Percentiles rank a stretch among this genome's conserved stretches.
These are phyloP conservation scores for Sceloporus undulatus DNA, from an alignment of 2,113 vertebrate genomes.

Conservation along the genomic window DNA sequence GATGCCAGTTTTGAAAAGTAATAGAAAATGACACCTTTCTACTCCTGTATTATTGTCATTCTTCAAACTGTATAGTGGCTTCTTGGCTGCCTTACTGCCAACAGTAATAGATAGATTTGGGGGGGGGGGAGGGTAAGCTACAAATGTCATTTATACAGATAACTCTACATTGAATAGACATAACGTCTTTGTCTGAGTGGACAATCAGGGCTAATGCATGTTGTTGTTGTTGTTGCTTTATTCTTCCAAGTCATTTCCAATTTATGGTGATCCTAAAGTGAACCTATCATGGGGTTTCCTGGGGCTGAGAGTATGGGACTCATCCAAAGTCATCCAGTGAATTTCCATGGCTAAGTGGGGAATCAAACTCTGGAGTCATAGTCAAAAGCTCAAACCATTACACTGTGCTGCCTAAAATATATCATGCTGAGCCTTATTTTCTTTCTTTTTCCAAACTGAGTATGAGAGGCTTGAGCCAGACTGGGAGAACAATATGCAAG, in stretches of 20 bases:
- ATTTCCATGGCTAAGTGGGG: too few relatives aligned
- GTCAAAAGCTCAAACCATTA: too few relatives aligned
- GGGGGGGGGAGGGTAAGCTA: not conserved
- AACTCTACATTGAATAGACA: not conserved
- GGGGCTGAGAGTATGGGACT: too few relatives aligned
- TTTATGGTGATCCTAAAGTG: too few relatives aligned
- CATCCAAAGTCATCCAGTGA: too few relatives aligned
- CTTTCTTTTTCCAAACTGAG: not conserved
- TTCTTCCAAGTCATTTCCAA: too few relatives aligned
- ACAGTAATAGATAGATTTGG: not conserved
- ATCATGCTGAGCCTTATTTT: not conserved
- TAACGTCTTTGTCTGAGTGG: not conserved
- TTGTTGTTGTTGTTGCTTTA: too few relatives aligned
- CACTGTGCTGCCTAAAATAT: too few relatives aligned
- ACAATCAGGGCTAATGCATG: not conserved
- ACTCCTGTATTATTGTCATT: not conserved
- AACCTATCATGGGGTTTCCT: too few relatives aligned
- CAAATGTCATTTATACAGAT: not conserved
- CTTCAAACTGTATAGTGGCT: not conserved
- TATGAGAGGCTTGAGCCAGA: too few relatives aligned
- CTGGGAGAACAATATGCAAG: too few relatives aligned
- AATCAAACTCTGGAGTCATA: too few relatives aligned
- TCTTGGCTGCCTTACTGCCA: not conserved
- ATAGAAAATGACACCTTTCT: slow-evolving; percentile 6
- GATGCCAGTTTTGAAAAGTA: not conserved